Evolutionary conservation across 1,140 invertebrate genomes (phyloP), one percentile per base, ranked within the genome.

Genomic region (Leptinotarsa texana): DNA sequence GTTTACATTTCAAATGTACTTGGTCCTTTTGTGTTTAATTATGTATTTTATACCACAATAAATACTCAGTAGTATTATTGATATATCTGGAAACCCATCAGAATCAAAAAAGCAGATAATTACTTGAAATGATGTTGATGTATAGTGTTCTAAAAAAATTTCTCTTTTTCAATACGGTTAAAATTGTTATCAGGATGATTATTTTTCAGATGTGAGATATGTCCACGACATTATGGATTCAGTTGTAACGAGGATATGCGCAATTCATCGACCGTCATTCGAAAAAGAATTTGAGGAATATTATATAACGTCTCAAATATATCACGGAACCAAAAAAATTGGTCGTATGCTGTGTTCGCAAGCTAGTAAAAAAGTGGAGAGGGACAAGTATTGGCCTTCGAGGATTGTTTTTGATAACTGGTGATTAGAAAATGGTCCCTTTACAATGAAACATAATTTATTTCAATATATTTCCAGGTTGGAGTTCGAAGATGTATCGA

Each of bases 231-330:
- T 96, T 51, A 85, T 90, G 6, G 95, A 98, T 81, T 91, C 92
- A 17, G 90, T 96, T 27, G 86, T 96, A 61, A 90, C 98, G 27
- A 91, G 94, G 82, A 90, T 98, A 57, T 94, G 93, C 68, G 92
- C 94, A 62, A 87, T 97, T 22, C 95, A 98, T 85, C 89, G 95
- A 75, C 86, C 96, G 27, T 91, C 92, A 13, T 85, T 87, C 3
- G 88, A 91, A 49, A 97, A 95, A 94, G 90, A 89, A 74, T 94
- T 94, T 85, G 93, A 96, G 80, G 92, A 95, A 81, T 98, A 94
- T 81, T 89, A 93, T 71, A 89, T 97, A 13, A 91, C 91, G 65
- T 93, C 92, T 42, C 93, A 96, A 83, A 89, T 98, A 63, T 96
- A 93, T 84, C 93, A 98, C 85, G 96, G 96, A 8, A 95, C 94